Evolutionary conservation across 2,797 vertebrate genomes (phyloP).

Genomic region (Pantherophis vulpinus): DNA sequence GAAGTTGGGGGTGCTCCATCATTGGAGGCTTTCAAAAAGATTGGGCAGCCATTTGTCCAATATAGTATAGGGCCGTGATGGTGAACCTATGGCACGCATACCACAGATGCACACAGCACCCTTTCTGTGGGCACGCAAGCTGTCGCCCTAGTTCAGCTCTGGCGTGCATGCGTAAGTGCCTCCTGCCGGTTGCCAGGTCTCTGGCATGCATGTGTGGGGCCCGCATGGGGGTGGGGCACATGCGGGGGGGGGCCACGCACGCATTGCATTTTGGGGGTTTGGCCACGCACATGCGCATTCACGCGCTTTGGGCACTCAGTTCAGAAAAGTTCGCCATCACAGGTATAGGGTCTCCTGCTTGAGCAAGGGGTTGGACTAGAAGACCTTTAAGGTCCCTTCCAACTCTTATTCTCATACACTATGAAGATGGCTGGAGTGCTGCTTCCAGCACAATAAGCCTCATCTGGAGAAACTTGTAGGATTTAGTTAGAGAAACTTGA

Average conservation of each 20-base stretch:
- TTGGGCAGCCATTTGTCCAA: background rate
- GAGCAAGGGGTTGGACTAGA: background rate
- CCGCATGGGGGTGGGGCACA: too few species aligned
- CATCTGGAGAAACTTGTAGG: background rate
- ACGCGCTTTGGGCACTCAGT: too few species aligned
- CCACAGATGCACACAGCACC: too few species aligned
- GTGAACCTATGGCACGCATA: too few species aligned
- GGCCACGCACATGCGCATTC: too few species aligned
- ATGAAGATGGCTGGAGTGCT: background rate
- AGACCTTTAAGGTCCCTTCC: background rate
- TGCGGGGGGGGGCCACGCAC: too few species aligned
- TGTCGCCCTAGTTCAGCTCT: too few species aligned
- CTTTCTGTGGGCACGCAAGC: too few species aligned
- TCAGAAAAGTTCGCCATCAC: too few species aligned
- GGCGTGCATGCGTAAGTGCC: accelerated
- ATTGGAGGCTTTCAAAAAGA: background rate
- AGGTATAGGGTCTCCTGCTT: background rate
- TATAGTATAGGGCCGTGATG: background rate
- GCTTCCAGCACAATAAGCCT: background rate
- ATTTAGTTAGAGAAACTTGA: background rate
- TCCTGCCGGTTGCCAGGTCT: too few species aligned
- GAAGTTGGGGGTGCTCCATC: background rate
- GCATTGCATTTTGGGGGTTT: too few species aligned
- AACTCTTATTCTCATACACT: background rate
- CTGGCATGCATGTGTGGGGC: too few species aligned